A percentile compares a stretch with the other conserved stretches of the same genome.
phyloP scores from a whole-genome alignment of 2,113 vertebrate genomes.

The Misgurnus anguillicaudatus region DNA sequence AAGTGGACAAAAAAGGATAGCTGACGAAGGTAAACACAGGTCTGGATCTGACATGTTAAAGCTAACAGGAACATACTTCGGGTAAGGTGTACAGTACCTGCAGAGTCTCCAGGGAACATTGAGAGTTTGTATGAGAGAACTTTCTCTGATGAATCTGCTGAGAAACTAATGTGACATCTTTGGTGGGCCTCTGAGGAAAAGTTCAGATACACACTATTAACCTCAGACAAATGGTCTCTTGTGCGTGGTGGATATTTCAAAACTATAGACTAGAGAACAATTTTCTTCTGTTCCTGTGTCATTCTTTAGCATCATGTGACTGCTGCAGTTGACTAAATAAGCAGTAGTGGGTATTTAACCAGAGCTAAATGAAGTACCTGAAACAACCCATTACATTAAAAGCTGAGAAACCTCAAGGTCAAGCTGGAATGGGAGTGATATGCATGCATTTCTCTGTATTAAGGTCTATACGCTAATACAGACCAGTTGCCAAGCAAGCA shows the following conservation, averaged over 20 bases:
- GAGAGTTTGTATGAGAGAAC: conserved; percentile 13
- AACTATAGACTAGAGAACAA: neutral
- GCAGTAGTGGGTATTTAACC: neutral
- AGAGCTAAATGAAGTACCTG: neutral
- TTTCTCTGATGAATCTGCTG: conserved; percentile 36
- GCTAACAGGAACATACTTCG: conserved; percentile 5
- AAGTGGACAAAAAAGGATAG: conserved; percentile 29
- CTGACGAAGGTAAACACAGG: too few species aligned
- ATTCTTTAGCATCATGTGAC: conserved; percentile 17
- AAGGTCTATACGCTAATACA: conserved; percentile 3
- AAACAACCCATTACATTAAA: neutral
- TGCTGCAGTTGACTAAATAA: neutral
- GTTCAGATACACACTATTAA: conserved; percentile 35
- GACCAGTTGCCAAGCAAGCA: conserved; percentile 46
- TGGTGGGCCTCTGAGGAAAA: conserved; percentile 2
- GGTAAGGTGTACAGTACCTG: neutral
- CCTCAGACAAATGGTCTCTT: conserved; percentile 33
- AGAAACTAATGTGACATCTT: conserved; percentile 27
- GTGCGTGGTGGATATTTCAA: neutral
- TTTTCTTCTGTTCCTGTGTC: conserved; percentile 20
- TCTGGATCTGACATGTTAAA: conserved; percentile 44
- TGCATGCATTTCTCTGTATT: neutral
- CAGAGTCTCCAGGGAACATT: conserved; percentile 30
- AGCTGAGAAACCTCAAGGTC: neutral
- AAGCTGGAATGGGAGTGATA: neutral